phyloP scores from a whole-genome alignment of 2,888 invertebrate species.

The Pheosia gnoma region DNA sequence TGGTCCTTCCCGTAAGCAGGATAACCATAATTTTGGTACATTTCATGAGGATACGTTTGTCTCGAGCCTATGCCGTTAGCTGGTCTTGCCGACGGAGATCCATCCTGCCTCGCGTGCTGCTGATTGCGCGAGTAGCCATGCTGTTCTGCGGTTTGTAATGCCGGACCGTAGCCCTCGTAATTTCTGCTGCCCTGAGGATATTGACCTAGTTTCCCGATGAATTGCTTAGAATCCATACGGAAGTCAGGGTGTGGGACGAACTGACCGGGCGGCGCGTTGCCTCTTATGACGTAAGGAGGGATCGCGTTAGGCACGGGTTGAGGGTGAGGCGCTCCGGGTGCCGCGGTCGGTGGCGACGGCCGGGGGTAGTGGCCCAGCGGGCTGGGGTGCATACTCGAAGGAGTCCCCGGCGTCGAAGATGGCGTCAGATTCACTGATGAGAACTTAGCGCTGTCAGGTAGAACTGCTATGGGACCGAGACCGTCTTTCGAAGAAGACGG shows the following conservation, averaged over 20 bases:
- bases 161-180: constrained; percentile 67
- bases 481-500: constrained; percentile 84
- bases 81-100: constrained; percentile 63
- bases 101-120: constrained; percentile 66
- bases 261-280: constrained; percentile 77
- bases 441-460: constrained; percentile 84
- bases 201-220: constrained; percentile 73
- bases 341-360: constrained; percentile 88
- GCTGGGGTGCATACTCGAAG: constrained; percentile 86
- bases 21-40: constrained; percentile 81
- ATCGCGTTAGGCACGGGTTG: constrained; percentile 85
- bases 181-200: constrained; percentile 74
- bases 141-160: constrained; percentile 70
- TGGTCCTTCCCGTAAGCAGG: constrained; percentile 82
- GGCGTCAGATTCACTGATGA: constrained; percentile 86
- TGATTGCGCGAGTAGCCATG: constrained; percentile 76
- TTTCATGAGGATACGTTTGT: constrained; percentile 77
- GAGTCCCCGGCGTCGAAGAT: constrained; percentile 86
- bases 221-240: constrained; percentile 78
- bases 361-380: constrained; percentile 87
- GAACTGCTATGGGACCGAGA: constrained; percentile 64
- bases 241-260: constrained; percentile 82
- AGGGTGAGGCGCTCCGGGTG: constrained; percentile 83
- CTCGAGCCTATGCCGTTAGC: constrained; percentile 70
- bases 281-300: constrained; percentile 84